phyloP scores from a whole-genome alignment of 2,113 vertebrate species.

The Motacilla alba region DNA sequence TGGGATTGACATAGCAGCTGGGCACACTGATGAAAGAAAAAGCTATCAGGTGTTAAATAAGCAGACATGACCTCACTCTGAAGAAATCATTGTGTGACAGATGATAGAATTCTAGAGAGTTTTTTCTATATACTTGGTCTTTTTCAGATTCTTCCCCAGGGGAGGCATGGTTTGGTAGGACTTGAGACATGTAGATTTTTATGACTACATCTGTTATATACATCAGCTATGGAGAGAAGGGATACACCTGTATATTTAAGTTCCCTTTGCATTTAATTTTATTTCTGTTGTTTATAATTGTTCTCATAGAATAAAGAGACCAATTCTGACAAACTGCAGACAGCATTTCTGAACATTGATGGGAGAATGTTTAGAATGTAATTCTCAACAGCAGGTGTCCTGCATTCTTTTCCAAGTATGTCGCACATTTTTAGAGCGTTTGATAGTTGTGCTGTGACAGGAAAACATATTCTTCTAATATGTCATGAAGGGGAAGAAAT shows the following conservation, averaged over 20 bases:
- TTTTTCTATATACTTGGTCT: neutral
- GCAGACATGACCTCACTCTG: accelerated
- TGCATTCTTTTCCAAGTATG: neutral
- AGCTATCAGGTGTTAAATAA: neutral
- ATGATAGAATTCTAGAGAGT: neutral
- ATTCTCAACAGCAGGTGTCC: neutral
- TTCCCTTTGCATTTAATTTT: neutral
- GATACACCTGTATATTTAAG: neutral
- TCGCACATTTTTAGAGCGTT: neutral
- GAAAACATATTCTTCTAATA: neutral
- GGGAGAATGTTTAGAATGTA: neutral
- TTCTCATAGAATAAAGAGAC: neutral
- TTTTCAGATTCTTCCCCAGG: neutral
- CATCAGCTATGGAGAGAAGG: neutral
- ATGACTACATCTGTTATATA: neutral
- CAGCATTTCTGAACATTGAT: neutral
- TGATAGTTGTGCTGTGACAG: neutral
- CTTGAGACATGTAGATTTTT: neutral
- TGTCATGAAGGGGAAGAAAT: neutral
- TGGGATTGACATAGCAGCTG: neutral
- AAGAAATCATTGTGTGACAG: neutral
- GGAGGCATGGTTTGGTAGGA: neutral
- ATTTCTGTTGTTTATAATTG: neutral
- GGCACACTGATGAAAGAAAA: neutral
- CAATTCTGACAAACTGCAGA: neutral